Conservation (phyloP, 2,797 vertebrate species). For the Gadopsis bispinosus region DNA sequence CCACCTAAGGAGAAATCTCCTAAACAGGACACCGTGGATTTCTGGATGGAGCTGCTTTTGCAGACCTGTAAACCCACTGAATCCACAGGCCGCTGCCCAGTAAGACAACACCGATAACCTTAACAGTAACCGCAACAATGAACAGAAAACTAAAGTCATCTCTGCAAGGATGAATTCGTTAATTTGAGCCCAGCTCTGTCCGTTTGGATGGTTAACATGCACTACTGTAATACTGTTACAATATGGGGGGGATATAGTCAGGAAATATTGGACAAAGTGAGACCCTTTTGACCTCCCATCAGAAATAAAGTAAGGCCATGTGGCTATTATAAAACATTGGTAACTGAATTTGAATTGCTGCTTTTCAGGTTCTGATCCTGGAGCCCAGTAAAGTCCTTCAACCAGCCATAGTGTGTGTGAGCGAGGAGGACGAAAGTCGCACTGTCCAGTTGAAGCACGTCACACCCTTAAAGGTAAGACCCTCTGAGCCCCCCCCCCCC, state of each 20-base stretch:
- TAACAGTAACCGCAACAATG: not conserved
- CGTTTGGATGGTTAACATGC: not conserved
- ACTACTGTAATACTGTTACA: not conserved
- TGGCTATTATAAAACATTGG: not conserved
- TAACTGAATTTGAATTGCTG: not conserved
- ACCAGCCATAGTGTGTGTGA: conserved; percentile 85
- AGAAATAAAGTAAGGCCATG: not conserved
- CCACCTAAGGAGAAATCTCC: conserved; percentile 72
- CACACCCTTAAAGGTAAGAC: conserved; percentile 83
- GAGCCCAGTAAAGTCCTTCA: conserved; percentile 89
- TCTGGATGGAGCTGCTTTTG: conserved; percentile 92
- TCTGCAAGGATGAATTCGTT: not conserved
- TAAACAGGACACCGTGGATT: conserved; percentile 85
- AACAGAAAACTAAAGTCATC: not conserved
- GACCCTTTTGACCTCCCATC: not conserved
- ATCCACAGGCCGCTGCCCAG: conserved; percentile 81
- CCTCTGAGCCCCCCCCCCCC: too few species aligned
- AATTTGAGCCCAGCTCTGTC: not conserved
- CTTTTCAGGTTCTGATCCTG: conserved; percentile 88
- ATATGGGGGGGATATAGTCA: not conserved
- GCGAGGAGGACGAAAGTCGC: conserved; percentile 76
- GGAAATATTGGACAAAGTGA: not conserved
- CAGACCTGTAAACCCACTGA: conserved; percentile 87
- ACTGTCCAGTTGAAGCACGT: conserved; percentile 86
- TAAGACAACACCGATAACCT: conserved; percentile 70